Evolutionary conservation across 1,140 invertebrate species (phyloP), one percentile per base, ranked within the genome.

Genomic region (Platyura marginata): DNA sequence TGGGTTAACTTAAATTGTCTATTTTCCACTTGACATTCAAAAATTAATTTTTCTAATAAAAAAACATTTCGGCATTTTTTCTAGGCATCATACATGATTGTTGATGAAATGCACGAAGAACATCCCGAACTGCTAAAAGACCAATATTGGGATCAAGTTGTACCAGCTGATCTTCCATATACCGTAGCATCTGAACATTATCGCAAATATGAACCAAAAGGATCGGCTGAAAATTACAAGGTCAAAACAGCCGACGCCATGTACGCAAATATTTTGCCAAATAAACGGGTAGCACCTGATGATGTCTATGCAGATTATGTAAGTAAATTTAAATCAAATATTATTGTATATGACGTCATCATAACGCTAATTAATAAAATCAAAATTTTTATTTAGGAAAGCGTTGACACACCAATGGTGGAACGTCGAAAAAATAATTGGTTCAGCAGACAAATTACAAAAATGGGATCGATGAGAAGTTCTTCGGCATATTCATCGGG

Each of bases 81-180:
- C 20, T 55, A 87, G 83, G 84, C 84, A 11, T 81, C 78, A 23
- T 88, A 88, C 59, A 86, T 88, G 80, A 87, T 88, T 44, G 84
- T 89, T 1, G 84, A 89, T 52, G 83, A 88, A 59, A 88, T 89
- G 82, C 83, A 90, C 59, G 82, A 87, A 52, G 83, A 87, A 56
- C 82, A 88, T 56, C 83, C 83, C 3, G 84, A 89, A 56, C 62
- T 88, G n/a, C 60, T 88, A 4, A 81, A 83, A 46, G 84, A 89
- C 57, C 82, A 88, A 51, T 88, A 86, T 53, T 91, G 86, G 86
- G 84, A 90, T 51, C 84, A 90, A 48, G 82, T 88, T 35, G 80
- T 92, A 21, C 86, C 86, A 1, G 80, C 80, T 56, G 82, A 88
- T 52, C 60, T 92, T 47, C 87, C 87, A 1, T 88, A 88, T 48